Evolutionary conservation across 2,113 vertebrate species (phyloP).

Genomic region (Phrynosoma blainvillii): DNA sequence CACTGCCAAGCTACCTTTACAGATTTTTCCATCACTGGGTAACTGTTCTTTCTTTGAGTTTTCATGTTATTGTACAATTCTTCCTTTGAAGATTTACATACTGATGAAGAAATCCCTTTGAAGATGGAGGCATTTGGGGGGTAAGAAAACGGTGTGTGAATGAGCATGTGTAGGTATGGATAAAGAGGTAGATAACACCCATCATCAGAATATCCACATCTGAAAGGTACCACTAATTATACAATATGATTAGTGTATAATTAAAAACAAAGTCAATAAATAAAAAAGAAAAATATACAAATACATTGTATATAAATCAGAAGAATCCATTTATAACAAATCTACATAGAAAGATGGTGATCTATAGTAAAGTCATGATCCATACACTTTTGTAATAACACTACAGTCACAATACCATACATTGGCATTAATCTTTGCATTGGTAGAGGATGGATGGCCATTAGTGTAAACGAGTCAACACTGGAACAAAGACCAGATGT

Average conservation of each 20-base stretch:
- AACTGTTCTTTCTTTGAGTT: constrained; percentile 62
- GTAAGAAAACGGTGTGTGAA: neutral
- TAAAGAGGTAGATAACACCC: neutral
- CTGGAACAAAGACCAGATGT: too few relatives aligned
- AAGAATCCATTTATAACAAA: too few relatives aligned
- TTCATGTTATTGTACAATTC: constrained; percentile 64
- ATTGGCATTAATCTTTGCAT: too few relatives aligned
- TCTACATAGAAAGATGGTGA: too few relatives aligned
- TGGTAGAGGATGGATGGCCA: too few relatives aligned
- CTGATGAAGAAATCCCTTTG: constrained; percentile 60
- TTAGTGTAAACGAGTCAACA: too few relatives aligned
- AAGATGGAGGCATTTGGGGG: constrained; percentile 60
- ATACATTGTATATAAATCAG: too few relatives aligned
- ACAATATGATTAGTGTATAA: neutral
- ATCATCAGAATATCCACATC: neutral
- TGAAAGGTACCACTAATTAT: neutral
- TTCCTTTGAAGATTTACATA: constrained; percentile 73
- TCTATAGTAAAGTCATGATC: too few relatives aligned
- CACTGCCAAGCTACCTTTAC: constrained; percentile 59
- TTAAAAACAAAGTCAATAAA: neutral
- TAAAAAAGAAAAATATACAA: neutral
- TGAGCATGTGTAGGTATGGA: neutral
- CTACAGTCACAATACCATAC: too few relatives aligned
- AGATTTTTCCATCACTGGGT: constrained; percentile 66
- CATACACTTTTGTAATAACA: too few relatives aligned